Percentiles rank a stretch among this genome's conserved stretches.
These are phyloP conservation scores for Narcine bancroftii DNA, from an alignment of 2,113 vertebrate species.

Conservation along the genomic window DNA sequence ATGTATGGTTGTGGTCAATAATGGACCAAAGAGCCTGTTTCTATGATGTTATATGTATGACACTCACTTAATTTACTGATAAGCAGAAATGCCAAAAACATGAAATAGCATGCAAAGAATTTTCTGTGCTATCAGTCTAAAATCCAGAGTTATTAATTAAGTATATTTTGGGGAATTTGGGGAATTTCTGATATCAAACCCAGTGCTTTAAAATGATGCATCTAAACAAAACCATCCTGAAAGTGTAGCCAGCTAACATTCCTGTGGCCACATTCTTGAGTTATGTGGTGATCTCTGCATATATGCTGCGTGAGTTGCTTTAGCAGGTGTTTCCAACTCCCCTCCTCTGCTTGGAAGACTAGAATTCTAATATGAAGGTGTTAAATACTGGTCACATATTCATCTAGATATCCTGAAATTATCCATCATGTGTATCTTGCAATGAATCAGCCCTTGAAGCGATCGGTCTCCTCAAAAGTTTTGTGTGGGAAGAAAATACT, in stretches of 20 bases:
- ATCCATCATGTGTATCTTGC: no score
- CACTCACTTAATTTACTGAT: not conserved
- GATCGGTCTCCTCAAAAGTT: not conserved
- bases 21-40: no score
- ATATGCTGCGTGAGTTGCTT: not conserved
- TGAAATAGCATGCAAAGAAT: not conserved
- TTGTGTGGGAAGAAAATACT: not conserved
- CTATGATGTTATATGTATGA: no score
- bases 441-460: not conserved
- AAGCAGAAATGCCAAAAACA: not conserved
- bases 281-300: not conserved
- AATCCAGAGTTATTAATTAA: not conserved
- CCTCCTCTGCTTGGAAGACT: not conserved
- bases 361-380: not conserved
- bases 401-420: no score
- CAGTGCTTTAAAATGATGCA: not conserved
- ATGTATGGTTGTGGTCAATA: no score
- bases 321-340: not conserved
- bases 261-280: not conserved
- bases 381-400: not conserved
- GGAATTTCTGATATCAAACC: constrained; percentile 14
- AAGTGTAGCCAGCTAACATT: not conserved
- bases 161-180: not conserved
- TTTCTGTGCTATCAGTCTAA: not conserved
- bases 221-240: not conserved